Percentiles rank a stretch among this genome's conserved stretches.
Evolutionary conservation across 2,797 vertebrate genomes (phyloP).

Genomic region (Propithecus perrieri): DNA sequence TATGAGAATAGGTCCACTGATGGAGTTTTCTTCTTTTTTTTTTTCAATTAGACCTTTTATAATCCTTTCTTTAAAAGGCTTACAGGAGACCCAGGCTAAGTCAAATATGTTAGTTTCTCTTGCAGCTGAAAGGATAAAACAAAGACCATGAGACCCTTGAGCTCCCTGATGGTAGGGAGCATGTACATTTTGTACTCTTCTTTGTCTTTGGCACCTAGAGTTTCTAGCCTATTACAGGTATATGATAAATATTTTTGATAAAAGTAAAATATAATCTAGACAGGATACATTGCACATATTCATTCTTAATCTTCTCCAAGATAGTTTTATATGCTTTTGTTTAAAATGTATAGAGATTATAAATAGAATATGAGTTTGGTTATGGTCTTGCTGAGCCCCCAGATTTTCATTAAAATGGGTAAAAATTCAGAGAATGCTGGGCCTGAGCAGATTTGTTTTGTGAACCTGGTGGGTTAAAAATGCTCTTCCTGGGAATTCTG

Average conservation of each 20-base stretch:
- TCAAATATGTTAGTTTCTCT: not conserved
- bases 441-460: not conserved
- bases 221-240: not conserved
- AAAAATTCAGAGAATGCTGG: not conserved
- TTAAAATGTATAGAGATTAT: constrained; percentile 5
- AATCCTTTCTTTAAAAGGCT: not conserved
- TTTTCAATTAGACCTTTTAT: not conserved
- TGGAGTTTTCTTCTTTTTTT: not conserved
- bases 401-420: not conserved
- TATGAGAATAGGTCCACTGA: not conserved
- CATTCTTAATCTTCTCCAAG: not conserved
- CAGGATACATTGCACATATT: not conserved
- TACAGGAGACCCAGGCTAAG: not conserved
- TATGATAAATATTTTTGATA: not conserved
- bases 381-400: not conserved
- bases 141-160: not conserved
- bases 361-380: not conserved
- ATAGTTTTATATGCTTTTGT: constrained; percentile 27
- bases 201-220: not conserved
- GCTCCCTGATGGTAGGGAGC: not conserved
- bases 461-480: not conserved
- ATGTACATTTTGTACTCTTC: not conserved
- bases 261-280: not conserved
- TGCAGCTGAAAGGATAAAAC: not conserved
- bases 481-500: not conserved